Conservation (phyloP, 2,888 invertebrate genomes). For the Caenorhabditis becei region DNA sequence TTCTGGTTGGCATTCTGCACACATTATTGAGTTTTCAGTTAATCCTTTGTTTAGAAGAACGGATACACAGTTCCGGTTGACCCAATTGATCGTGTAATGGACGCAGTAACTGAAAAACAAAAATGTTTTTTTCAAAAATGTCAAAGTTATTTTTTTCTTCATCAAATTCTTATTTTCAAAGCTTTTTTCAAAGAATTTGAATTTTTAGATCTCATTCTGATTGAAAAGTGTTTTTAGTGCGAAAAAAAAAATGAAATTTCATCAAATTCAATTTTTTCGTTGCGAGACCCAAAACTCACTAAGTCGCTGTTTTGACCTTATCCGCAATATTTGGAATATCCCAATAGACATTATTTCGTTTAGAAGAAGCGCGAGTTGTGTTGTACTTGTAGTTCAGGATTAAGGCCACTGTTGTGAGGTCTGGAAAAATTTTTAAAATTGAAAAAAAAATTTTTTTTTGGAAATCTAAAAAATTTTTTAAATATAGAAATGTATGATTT, state of each 20-base stretch:
- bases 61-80: constrained; percentile 77
- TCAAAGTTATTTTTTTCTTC: too few relatives aligned
- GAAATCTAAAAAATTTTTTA: too few relatives aligned
- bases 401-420: constrained; percentile 78
- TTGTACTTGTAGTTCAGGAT: constrained; percentile 77
- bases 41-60: constrained; percentile 59
- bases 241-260: too few relatives aligned
- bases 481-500: too few relatives aligned
- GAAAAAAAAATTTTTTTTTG: too few relatives aligned
- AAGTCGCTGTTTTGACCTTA: constrained; percentile 50
- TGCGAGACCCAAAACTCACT: too few relatives aligned
- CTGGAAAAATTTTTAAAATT: constrained; percentile 62
- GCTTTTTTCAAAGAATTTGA: too few relatives aligned
- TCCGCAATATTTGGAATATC: constrained; percentile 62
- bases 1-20: constrained; percentile 80
- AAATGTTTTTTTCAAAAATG: not conserved
- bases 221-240: too few relatives aligned
- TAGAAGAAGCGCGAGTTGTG: constrained; percentile 57
- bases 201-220: too few relatives aligned
- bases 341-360: constrained; percentile 64
- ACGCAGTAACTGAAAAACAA: constrained; percentile 75
- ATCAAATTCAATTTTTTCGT: too few relatives aligned
- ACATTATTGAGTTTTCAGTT: constrained; percentile 68
- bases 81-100: constrained; percentile 77
- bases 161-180: too few relatives aligned